These are phyloP conservation scores for Cinclus cinclus DNA, from an alignment of 2,113 vertebrate genomes.

Conservation along the genomic window DNA sequence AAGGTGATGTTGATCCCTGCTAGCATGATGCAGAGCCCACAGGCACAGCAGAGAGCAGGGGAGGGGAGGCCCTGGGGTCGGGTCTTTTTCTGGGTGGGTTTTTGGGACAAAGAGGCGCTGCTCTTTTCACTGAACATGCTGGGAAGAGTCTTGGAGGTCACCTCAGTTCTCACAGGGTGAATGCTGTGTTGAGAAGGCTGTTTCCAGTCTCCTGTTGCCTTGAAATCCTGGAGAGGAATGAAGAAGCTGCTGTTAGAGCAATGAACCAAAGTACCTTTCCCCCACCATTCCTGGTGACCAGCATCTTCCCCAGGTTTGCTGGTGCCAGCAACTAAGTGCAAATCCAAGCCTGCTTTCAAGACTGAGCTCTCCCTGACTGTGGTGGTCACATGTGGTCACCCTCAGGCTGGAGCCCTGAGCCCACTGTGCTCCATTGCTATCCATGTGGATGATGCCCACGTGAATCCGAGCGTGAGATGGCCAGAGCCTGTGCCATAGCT, in stretches of 20 bases:
- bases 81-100: constrained; percentile 69
- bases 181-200: background rate
- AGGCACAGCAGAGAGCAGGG: constrained; percentile 91
- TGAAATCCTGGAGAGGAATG: constrained; percentile 7
- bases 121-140: constrained; percentile 76
- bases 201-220: background rate
- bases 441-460: background rate
- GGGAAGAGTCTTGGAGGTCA: background rate
- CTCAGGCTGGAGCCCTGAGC: background rate
- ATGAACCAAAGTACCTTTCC: background rate
- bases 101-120: constrained; percentile 70
- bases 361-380: background rate
- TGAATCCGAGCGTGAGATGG: rapidly evolving
- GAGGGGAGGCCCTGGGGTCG: constrained; percentile 81
- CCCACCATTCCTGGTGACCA: background rate
- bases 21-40: constrained; percentile 92
- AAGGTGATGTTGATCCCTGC: constrained; percentile 96
- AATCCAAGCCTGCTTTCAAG: background rate
- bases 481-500: background rate
- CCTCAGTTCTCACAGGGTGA: background rate
- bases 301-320: background rate
- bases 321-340: background rate
- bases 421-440: background rate
- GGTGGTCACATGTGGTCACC: background rate
- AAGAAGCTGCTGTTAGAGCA: background rate